Evolutionary conservation across 2,113 vertebrate species (phyloP).

Genomic region (Ctenomys sociabilis): DNA sequence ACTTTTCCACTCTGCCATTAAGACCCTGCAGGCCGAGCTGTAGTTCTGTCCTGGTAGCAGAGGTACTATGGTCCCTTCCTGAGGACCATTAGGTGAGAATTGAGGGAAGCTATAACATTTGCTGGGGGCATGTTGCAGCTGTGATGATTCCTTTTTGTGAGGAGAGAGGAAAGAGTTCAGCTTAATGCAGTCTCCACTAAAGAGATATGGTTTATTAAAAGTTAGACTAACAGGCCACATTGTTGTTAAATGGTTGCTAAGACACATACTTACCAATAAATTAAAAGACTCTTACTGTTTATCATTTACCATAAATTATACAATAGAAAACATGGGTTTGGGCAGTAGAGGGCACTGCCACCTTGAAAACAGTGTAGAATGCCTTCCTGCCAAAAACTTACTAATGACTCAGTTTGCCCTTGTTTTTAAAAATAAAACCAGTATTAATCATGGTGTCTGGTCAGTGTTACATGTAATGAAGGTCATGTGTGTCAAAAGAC

Average conservation of each 20-base stretch:
- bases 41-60: not conserved
- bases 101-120: not conserved
- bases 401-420: conserved; percentile 36
- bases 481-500: not conserved
- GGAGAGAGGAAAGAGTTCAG: not conserved
- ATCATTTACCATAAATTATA: conserved; percentile 49
- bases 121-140: not conserved
- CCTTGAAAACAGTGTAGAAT: not conserved
- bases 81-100: not conserved
- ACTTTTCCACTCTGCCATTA: not conserved
- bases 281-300: not conserved
- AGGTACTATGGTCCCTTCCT: not conserved
- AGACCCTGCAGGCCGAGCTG: not conserved
- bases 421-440: conserved; percentile 24
- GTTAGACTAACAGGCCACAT: conserved; percentile 50
- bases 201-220: conserved; percentile 69
- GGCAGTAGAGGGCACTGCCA: conserved; percentile 74
- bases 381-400: conserved; percentile 7
- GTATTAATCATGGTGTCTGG: not conserved
- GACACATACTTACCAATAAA: not conserved
- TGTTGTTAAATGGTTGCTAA: not conserved
- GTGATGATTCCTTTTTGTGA: not conserved
- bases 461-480: not conserved
- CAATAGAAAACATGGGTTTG: conserved; percentile 11
- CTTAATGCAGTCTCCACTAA: not conserved